Conservation (phyloP, 2,113 vertebrate genomes). For the Cyphomyrus discorhynchus region DNA sequence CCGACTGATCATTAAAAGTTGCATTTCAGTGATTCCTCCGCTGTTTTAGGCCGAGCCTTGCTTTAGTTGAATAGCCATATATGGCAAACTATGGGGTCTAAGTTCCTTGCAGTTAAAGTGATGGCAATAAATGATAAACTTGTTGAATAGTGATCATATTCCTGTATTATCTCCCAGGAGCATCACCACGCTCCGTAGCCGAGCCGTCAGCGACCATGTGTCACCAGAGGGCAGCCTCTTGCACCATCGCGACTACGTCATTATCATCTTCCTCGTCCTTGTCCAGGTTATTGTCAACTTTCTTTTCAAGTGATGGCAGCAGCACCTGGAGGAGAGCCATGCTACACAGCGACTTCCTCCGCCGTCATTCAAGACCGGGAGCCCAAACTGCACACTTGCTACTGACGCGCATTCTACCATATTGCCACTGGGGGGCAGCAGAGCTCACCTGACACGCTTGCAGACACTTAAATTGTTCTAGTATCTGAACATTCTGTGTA, state of each 20-base stretch:
- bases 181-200: constrained; percentile 74
- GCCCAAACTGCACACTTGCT: not conserved
- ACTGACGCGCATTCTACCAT: not conserved
- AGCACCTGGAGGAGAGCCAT: not conserved
- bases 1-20: not conserved
- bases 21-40: not conserved
- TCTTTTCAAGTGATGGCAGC: constrained; percentile 79
- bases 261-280: constrained; percentile 81
- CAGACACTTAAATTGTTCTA: not conserved
- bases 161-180: constrained; percentile 59
- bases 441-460: not conserved
- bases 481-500: not conserved
- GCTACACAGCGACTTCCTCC: not conserved
- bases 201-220: constrained; percentile 57
- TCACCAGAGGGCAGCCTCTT: constrained; percentile 70
- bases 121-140: not conserved
- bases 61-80: not conserved
- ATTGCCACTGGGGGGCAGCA: not conserved
- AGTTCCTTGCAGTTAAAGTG: not conserved
- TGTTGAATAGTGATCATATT: not conserved
- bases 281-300: constrained; percentile 88
- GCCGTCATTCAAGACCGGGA: not conserved
- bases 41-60: not conserved
- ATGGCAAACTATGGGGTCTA: not conserved
- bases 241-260: constrained; percentile 82